Evolutionary conservation across 1,140 invertebrate genomes (phyloP).

Genomic region (Pinna nobilis): DNA sequence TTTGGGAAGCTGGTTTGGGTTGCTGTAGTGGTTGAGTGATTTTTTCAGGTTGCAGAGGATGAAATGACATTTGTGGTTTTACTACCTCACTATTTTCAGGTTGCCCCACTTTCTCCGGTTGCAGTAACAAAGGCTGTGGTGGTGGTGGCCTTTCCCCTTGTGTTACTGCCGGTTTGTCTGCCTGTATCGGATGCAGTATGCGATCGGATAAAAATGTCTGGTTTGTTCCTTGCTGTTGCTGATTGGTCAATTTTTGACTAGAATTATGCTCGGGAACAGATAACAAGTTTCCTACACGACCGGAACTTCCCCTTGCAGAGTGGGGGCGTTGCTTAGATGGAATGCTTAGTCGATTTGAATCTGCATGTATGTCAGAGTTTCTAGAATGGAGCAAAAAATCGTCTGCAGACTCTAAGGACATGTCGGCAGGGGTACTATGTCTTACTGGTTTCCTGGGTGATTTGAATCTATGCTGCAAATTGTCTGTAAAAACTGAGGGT

Average conservation of each 20-base stretch:
- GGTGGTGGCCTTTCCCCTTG: no score
- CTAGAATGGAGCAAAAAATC: conserved; percentile 1
- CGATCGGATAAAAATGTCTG: no score
- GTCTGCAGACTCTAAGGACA: conserved; percentile 17
- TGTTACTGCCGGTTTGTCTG: no score
- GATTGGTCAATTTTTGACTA: no score
- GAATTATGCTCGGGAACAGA: conserved; percentile 17
- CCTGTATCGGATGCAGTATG: no score
- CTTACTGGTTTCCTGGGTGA: conserved; percentile 1
- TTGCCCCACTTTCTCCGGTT: no score
- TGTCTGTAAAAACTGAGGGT: neutral
- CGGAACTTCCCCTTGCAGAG: neutral
- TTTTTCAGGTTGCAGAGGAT: conserved; percentile 13
- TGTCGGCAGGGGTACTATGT: neutral
- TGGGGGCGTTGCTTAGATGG: neutral
- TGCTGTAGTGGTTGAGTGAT: conserved; percentile 7
- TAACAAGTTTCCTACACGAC: neutral
- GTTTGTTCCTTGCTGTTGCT: no score
- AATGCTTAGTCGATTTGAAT: neutral
- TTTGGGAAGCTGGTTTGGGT: neutral
- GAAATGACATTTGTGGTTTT: conserved; percentile 4
- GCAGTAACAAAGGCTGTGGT: no score
- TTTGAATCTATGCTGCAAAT: neutral
- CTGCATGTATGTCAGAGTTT: neutral
- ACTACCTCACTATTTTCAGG: no score